phyloP scores from a whole-genome alignment of 1,140 invertebrate species.

The Gonioctena quinquepunctata region DNA sequence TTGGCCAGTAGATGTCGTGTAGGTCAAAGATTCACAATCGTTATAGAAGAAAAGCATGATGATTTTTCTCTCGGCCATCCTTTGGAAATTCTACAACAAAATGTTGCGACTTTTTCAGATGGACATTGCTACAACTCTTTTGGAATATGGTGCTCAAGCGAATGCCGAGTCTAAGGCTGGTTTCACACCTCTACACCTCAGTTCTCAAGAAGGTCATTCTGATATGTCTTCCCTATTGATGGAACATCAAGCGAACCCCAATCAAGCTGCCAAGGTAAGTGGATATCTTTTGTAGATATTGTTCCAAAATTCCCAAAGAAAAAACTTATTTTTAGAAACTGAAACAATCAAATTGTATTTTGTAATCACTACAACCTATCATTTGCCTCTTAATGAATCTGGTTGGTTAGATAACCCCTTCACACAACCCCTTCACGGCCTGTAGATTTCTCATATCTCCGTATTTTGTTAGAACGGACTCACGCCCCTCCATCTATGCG shows the following conservation, averaged over 20 bases:
- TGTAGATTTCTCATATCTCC: too few relatives aligned
- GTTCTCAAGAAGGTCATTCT: slow-evolving; percentile 91
- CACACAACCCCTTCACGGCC: too few relatives aligned
- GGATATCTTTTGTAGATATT: neutral
- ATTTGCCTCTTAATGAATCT: too few relatives aligned
- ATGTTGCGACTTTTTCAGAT: too few relatives aligned
- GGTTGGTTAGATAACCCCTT: too few relatives aligned
- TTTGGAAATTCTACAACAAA: too few relatives aligned
- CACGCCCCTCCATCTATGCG: slow-evolving; percentile 86
- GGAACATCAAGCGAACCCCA: slow-evolving; percentile 78
- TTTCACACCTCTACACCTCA: slow-evolving; percentile 91
- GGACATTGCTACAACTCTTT: slow-evolving; percentile 88
- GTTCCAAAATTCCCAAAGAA: neutral
- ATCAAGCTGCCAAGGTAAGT: slow-evolving; percentile 73
- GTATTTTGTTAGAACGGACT: slow-evolving; percentile 73
- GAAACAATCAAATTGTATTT: neutral
- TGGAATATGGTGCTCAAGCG: slow-evolving; percentile 89
- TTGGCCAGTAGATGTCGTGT: too few relatives aligned
- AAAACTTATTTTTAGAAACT: neutral
- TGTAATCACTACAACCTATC: neutral
- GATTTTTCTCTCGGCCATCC: too few relatives aligned
- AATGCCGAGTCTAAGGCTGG: slow-evolving; percentile 84
- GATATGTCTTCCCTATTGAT: slow-evolving; percentile 84
- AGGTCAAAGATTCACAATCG: too few relatives aligned
- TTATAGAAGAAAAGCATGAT: too few relatives aligned